Percentiles rank a stretch among this genome's conserved stretches.
These are phyloP conservation scores for Otis tarda DNA, from an alignment of 2,113 vertebrate genomes.

Conservation along the genomic window DNA sequence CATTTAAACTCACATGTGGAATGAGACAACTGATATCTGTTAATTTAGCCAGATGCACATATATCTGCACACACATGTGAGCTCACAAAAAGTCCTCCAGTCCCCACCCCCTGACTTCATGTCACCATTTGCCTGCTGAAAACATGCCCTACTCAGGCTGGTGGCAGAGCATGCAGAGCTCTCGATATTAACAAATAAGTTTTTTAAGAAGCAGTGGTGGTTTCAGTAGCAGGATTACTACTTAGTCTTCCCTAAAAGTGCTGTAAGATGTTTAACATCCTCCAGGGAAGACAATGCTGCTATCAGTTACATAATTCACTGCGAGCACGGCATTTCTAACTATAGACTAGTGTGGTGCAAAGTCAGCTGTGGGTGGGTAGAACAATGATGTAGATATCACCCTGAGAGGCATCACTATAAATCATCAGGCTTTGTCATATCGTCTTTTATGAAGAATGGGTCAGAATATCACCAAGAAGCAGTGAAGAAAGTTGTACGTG, in stretches of 20 bases:
- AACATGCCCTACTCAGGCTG: neutral
- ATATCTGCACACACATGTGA: fast-evolving
- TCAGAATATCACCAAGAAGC: neutral
- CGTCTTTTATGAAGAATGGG: neutral
- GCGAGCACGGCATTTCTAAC: neutral
- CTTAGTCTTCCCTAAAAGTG: neutral
- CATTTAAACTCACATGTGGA: neutral
- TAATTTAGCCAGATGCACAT: neutral
- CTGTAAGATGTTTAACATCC: neutral
- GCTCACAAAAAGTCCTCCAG: neutral
- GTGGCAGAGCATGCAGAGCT: neutral
- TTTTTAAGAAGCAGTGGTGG: neutral
- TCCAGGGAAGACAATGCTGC: neutral
- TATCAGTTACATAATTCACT: neutral
- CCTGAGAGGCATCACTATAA: neutral
- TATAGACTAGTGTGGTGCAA: neutral
- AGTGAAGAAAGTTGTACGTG: neutral
- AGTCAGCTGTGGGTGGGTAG: neutral
- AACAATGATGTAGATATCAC: neutral
- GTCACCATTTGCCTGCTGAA: neutral
- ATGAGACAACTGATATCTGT: neutral
- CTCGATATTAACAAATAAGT: neutral
- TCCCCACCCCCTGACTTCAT: fast-evolving
- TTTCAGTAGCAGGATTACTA: neutral
- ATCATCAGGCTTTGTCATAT: neutral